Conservation (phyloP, 2,888 invertebrate species). For the Sinopyrophorus schimmeli region DNA sequence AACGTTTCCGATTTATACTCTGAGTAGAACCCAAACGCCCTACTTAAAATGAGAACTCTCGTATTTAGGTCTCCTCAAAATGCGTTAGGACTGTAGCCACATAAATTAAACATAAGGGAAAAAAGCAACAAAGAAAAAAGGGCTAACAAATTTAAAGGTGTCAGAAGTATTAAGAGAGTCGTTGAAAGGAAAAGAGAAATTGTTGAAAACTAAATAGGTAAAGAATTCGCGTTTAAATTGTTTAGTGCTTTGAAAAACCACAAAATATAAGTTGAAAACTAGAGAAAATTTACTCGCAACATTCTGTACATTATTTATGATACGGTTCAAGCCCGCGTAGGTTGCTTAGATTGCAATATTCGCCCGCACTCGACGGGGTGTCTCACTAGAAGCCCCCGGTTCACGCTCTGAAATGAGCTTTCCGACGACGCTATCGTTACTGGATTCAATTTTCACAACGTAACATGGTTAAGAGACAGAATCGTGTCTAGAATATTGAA, state of each 20-base stretch:
- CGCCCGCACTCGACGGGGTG: slow-evolving; percentile 34
- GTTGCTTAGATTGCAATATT: slow-evolving; percentile 45
- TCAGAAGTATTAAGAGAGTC: too few species aligned
- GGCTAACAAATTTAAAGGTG: too few species aligned
- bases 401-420: slow-evolving; percentile 45
- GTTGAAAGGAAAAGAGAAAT: too few species aligned
- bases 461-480: slow-evolving; percentile 53
- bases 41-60: too few species aligned
- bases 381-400: slow-evolving; percentile 26
- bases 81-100: too few species aligned
- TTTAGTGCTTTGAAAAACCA: slow-evolving; percentile 16
- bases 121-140: too few species aligned
- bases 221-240: too few species aligned
- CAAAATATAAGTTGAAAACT: slow-evolving; percentile 19
- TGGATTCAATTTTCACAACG: slow-evolving; percentile 54
- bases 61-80: too few species aligned
- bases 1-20: too few species aligned
- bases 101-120: too few species aligned
- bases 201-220: too few species aligned
- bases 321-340: slow-evolving; percentile 32
- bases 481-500: slow-evolving; percentile 54
- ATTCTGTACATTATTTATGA: slow-evolving; percentile 41
- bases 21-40: too few species aligned
- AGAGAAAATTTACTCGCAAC: slow-evolving; percentile 25
- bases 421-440: slow-evolving; percentile 48